A percentile compares a stretch with the other conserved stretches of the same genome.
phyloP scores from a whole-genome alignment of 1,140 invertebrate species.

The Parapsyche elsis region DNA sequence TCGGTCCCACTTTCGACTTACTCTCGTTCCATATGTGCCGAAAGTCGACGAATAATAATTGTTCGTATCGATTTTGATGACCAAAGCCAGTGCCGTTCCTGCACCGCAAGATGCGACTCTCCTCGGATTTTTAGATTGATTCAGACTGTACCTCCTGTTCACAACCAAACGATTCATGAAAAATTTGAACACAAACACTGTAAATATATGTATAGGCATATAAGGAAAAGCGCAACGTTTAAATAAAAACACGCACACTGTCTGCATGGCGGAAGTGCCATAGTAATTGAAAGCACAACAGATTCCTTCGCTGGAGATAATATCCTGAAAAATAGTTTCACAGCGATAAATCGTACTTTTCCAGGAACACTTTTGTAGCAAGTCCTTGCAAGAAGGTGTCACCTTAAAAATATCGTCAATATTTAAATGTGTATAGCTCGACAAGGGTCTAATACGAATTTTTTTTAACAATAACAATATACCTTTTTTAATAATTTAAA shows the following conservation, averaged over 20 bases:
- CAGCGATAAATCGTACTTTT: constrained; percentile 71
- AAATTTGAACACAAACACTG: too few relatives aligned
- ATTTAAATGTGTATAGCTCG: too few relatives aligned
- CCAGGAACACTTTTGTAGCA: constrained; percentile 73
- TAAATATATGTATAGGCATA: too few relatives aligned
- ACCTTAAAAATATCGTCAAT: constrained; percentile 56
- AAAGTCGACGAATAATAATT: constrained; percentile 66
- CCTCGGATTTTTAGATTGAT: constrained; percentile 60
- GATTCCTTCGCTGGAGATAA: constrained; percentile 67
- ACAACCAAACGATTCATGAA: too few relatives aligned
- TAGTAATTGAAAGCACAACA: constrained; percentile 78
- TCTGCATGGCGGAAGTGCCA: constrained; percentile 57
- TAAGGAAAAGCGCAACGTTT: too few relatives aligned
- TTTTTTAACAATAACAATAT: too few relatives aligned
- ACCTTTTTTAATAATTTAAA: constrained; percentile 59
- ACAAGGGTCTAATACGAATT: too few relatives aligned
- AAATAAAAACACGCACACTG: background rate
- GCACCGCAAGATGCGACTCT: constrained; percentile 73
- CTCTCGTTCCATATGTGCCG: constrained; percentile 61
- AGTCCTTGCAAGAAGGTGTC: constrained; percentile 67
- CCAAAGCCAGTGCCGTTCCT: constrained; percentile 70
- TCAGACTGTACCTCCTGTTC: constrained; percentile 28
- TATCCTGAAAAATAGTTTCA: constrained; percentile 69
- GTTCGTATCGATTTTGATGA: constrained; percentile 65
- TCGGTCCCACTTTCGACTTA: too few relatives aligned